A percentile compares a stretch with the other conserved stretches of the same genome.
phyloP scores from a whole-genome alignment of 2,888 invertebrate species.

The Cataglyphis altisquamis region DNA sequence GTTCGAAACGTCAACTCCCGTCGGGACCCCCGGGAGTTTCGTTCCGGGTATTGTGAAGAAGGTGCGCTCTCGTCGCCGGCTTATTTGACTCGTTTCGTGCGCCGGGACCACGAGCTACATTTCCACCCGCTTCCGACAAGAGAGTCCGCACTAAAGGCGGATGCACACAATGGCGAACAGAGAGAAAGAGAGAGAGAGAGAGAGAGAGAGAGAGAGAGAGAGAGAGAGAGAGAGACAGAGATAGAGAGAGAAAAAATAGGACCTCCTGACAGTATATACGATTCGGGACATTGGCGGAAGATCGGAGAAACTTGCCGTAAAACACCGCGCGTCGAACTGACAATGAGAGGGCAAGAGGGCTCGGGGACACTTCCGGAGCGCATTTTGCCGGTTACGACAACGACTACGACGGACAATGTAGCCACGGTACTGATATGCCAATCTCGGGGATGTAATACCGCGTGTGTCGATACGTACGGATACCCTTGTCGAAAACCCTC shows the following conservation, averaged over 20 bases:
- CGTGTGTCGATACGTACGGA: slow-evolving; percentile 63
- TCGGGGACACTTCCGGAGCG: slow-evolving; percentile 55
- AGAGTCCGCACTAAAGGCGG: slow-evolving; percentile 45
- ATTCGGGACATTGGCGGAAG: slow-evolving; percentile 42
- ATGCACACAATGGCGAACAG: slow-evolving; percentile 59
- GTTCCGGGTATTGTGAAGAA: slow-evolving; percentile 56
- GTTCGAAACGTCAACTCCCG: slow-evolving; percentile 55
- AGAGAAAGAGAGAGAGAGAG: slow-evolving; percentile 5
- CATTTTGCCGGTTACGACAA: slow-evolving; percentile 54
- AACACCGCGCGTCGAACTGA: slow-evolving; percentile 63
- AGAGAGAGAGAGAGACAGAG: slow-evolving; percentile 12
- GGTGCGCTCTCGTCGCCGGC: slow-evolving; percentile 46
- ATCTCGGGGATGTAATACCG: slow-evolving; percentile 67
- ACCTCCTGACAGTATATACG: slow-evolving; percentile 40
- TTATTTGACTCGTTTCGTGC: slow-evolving; percentile 68
- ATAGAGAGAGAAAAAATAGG: slow-evolving; percentile 37
- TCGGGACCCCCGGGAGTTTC: slow-evolving; percentile 53
- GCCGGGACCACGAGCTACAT: slow-evolving; percentile 61
- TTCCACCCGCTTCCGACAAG: slow-evolving; percentile 60
- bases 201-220: background rate
- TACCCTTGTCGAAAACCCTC: slow-evolving; percentile 41
- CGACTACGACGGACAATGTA: slow-evolving; percentile 57
- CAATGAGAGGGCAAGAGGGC: slow-evolving; percentile 60
- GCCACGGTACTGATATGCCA: slow-evolving; percentile 65
- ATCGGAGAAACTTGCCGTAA: slow-evolving; percentile 59